Percentiles rank a stretch among this genome's conserved stretches.
Conservation (phyloP, 2,888 invertebrate genomes). For the Idaea biselata region DNA sequence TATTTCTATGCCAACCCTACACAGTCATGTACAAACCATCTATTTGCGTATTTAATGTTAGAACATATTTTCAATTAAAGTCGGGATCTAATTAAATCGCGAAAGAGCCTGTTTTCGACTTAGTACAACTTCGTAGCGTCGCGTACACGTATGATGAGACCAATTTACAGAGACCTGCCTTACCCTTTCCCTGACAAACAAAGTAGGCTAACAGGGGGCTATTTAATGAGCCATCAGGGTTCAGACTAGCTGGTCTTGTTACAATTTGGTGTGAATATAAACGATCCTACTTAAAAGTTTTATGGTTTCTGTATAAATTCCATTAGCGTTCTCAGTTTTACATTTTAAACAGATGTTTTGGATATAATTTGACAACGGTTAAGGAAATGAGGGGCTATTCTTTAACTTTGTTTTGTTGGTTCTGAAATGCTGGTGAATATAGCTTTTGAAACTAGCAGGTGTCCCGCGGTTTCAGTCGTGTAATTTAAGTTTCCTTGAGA, state of each 20-base stretch:
- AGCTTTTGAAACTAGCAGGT: too few relatives aligned
- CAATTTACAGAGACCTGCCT: conserved; percentile 38
- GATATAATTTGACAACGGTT: conserved; percentile 26
- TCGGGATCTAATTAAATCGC: conserved; percentile 64
- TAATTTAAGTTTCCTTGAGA: too few relatives aligned
- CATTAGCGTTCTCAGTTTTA: conserved; percentile 69
- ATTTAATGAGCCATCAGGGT: conserved; percentile 30
- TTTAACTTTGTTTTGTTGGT: not conserved
- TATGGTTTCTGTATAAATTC: conserved; percentile 71
- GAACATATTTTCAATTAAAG: conserved; percentile 69
- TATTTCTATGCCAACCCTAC: not conserved
- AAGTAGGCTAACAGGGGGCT: conserved; percentile 16
- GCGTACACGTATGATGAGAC: conserved; percentile 50
- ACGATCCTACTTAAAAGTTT: conserved; percentile 73
- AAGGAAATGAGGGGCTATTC: conserved; percentile 1
- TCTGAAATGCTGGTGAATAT: too few relatives aligned
- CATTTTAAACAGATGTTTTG: conserved; percentile 67
- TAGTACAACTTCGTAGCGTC: conserved; percentile 50
- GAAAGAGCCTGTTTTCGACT: conserved; percentile 64
- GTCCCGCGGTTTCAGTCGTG: too few relatives aligned
- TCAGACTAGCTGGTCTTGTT: conserved; percentile 44
- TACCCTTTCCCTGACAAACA: conserved; percentile 18
- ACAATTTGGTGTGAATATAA: conserved; percentile 65
- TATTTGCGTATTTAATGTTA: conserved; percentile 58
- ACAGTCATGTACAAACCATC: conserved; percentile 44